phyloP scores from a whole-genome alignment of 2,888 invertebrate genomes.

The Holacanthella duospinosa region DNA sequence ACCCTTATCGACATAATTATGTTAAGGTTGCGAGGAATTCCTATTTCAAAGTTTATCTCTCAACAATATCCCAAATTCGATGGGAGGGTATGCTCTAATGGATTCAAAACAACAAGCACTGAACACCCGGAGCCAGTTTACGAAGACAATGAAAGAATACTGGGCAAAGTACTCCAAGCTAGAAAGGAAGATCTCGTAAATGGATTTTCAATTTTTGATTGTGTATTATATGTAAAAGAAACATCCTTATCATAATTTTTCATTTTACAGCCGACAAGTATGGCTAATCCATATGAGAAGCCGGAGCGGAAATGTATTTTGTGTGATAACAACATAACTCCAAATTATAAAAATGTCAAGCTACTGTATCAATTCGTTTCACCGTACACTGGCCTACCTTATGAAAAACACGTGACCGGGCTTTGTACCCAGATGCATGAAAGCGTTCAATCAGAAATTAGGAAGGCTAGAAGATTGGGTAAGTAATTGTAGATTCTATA shows the following conservation, averaged over 20 bases:
- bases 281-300: constrained; percentile 70
- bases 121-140: constrained; percentile 30
- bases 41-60: no score
- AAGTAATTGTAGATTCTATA: no score
- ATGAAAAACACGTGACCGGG: constrained; percentile 86
- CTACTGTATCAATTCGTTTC: constrained; percentile 92
- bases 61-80: no score
- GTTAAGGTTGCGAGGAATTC: no score
- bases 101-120: constrained; percentile 32
- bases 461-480: constrained; percentile 63
- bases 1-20: no score
- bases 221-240: no score
- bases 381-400: constrained; percentile 82
- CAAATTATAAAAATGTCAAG: constrained; percentile 83
- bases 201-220: no score
- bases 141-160: constrained; percentile 25
- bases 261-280: constrained; percentile 39
- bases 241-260: constrained; percentile 9
- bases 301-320: constrained; percentile 64
- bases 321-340: constrained; percentile 67
- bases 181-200: constrained; percentile 34
- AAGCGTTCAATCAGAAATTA: constrained; percentile 60
- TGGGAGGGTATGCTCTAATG: no score
- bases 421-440: constrained; percentile 73
- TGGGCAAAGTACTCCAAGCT: constrained; percentile 29